phyloP scores from a whole-genome alignment of 2,113 vertebrate species.

The Theristicus caerulescens region DNA sequence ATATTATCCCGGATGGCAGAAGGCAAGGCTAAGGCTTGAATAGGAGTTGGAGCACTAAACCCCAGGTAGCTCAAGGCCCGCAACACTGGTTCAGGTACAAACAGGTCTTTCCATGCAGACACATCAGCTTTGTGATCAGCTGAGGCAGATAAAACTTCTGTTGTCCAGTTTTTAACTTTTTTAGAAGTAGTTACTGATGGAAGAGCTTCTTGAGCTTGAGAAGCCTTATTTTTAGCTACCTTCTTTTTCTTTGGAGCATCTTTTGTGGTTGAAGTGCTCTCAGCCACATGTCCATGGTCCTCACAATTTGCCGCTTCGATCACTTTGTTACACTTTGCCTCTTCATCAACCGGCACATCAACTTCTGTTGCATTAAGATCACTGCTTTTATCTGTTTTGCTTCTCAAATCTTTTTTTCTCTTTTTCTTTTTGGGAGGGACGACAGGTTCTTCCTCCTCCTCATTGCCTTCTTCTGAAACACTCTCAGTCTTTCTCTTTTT shows the following conservation, averaged over 20 bases:
- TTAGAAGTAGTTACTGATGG: slow-evolving; percentile 50
- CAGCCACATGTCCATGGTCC: neutral
- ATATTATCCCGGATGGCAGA: slow-evolving; percentile 91
- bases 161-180: slow-evolving; percentile 85
- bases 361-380: neutral
- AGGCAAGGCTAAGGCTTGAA: slow-evolving; percentile 89
- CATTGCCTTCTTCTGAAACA: neutral
- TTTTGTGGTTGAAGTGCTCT: neutral
- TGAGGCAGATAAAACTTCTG: slow-evolving; percentile 57
- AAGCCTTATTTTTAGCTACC: slow-evolving; percentile 32
- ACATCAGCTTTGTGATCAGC: slow-evolving; percentile 77
- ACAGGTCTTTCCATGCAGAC: slow-evolving; percentile 90
- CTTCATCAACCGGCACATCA: neutral
- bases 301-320: neutral
- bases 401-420: slow-evolving; percentile 28
- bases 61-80: slow-evolving; percentile 87
- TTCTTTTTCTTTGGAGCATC: slow-evolving; percentile 63
- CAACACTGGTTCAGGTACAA: slow-evolving; percentile 86
- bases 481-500: slow-evolving; percentile 77
- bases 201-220: slow-evolving; percentile 11
- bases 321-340: neutral
- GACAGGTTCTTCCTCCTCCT: neutral
- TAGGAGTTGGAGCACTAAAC: slow-evolving; percentile 89
- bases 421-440: slow-evolving; percentile 67
- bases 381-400: neutral